These are phyloP conservation scores for Ferrisia virgata DNA, from an alignment of 2,888 invertebrate genomes.

Conservation along the genomic window DNA sequence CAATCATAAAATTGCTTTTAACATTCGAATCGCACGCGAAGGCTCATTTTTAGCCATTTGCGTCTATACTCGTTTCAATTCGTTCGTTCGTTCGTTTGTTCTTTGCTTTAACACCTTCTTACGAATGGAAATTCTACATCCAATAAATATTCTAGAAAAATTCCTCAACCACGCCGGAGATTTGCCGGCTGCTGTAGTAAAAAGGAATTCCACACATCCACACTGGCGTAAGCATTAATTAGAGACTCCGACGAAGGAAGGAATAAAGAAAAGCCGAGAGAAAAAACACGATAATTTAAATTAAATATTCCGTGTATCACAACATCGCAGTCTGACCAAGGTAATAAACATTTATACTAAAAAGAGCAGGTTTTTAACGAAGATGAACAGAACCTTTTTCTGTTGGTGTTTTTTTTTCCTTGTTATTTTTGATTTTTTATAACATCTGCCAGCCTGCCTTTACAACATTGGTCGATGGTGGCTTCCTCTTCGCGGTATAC, in stretches of 20 bases:
- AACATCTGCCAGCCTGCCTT: background rate
- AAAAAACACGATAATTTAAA: background rate
- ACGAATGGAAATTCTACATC: no score
- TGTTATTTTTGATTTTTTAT: background rate
- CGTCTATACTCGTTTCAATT: no score
- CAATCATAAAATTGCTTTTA: no score
- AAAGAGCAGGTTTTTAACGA: background rate
- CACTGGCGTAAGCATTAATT: background rate
- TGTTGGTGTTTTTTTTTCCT: background rate
- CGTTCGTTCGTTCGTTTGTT: no score
- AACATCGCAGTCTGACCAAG: background rate
- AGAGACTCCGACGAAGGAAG: background rate
- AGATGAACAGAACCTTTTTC: background rate
- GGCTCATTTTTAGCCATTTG: no score
- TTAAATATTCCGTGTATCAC: background rate
- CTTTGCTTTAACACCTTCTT: no score
- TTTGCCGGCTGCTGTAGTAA: background rate
- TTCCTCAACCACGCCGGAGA: background rate
- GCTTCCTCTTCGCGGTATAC: background rate
- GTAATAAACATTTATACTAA: conserved; percentile 3
- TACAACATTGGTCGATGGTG: background rate
- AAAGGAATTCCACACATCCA: background rate
- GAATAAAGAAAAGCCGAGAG: background rate
- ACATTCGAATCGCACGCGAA: no score
- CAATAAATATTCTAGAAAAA: background rate